A percentile compares a stretch with the other conserved stretches of the same genome.
Evolutionary conservation across 2,113 vertebrate genomes (phyloP).

Genomic region (Charina bottae): DNA sequence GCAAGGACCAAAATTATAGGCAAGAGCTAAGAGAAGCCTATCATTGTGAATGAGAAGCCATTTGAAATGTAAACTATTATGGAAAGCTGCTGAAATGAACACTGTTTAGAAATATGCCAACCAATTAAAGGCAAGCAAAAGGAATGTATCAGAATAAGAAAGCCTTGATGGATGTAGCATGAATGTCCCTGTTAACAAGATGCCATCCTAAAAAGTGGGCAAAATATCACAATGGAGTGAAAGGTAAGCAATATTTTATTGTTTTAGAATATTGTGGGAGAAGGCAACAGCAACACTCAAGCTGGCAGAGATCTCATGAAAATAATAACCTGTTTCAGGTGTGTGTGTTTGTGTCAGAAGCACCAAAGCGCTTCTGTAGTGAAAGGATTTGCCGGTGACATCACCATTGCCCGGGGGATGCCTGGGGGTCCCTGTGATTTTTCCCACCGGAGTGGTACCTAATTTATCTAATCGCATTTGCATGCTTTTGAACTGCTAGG

Average conservation of each 20-base stretch:
- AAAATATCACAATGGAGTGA: background rate
- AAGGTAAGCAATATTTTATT: background rate
- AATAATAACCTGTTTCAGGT: background rate
- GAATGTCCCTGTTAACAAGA: background rate
- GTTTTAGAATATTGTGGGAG: background rate
- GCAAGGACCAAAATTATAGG: background rate
- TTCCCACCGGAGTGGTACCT: too few species aligned
- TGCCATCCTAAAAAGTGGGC: background rate
- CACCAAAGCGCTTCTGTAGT: too few species aligned
- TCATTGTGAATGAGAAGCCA: background rate
- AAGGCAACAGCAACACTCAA: background rate
- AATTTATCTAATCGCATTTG: too few species aligned
- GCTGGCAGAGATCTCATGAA: background rate
- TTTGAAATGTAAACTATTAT: background rate
- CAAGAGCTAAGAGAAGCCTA: background rate
- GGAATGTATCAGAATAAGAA: background rate
- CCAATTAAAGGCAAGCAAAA: background rate
- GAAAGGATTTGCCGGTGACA: too few species aligned
- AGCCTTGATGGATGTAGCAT: background rate
- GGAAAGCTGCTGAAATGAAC: background rate
- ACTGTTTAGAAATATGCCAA: background rate
- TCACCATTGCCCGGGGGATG: too few species aligned
- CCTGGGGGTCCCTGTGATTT: too few species aligned
- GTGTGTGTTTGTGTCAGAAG: too few species aligned
- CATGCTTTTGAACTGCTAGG: too few species aligned